These are phyloP conservation scores for Leptodactylus fuscus DNA, from an alignment of 2,113 vertebrate species.

Conservation along the genomic window DNA sequence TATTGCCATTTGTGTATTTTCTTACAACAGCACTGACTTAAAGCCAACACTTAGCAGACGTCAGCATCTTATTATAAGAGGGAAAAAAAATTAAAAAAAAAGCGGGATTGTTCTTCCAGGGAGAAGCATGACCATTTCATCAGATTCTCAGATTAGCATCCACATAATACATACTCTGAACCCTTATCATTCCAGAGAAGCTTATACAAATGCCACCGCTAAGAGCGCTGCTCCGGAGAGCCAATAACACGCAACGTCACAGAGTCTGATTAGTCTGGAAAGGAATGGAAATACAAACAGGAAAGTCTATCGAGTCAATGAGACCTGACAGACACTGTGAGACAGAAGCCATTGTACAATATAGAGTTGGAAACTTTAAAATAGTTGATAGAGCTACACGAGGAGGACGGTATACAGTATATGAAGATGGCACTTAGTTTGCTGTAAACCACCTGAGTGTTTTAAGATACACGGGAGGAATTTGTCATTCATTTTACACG, in stretches of 20 bases:
- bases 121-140: conserved; percentile 56
- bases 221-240: neutral
- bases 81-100: too few relatives aligned
- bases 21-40: neutral
- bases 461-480: too few relatives aligned
- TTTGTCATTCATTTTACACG: too few relatives aligned
- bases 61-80: conserved; percentile 33
- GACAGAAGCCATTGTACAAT: too few relatives aligned
- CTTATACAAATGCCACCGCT: conserved; percentile 48
- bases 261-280: neutral
- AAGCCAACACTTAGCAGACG: neutral
- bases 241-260: neutral
- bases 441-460: too few relatives aligned
- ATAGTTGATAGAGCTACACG: too few relatives aligned
- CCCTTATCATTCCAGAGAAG: conserved; percentile 38
- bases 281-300: neutral
- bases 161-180: conserved; percentile 46
- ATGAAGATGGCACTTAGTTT: too few relatives aligned
- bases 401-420: too few relatives aligned
- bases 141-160: conserved; percentile 54
- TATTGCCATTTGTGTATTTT: neutral
- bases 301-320: too few relatives aligned
- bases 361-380: too few relatives aligned
- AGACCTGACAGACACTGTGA: neutral
- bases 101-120: conserved; percentile 42